Percentiles rank a stretch among this genome's conserved stretches.
These are phyloP conservation scores for Conus canariensis DNA, from an alignment of 2,888 invertebrate genomes.

Conservation along the genomic window DNA sequence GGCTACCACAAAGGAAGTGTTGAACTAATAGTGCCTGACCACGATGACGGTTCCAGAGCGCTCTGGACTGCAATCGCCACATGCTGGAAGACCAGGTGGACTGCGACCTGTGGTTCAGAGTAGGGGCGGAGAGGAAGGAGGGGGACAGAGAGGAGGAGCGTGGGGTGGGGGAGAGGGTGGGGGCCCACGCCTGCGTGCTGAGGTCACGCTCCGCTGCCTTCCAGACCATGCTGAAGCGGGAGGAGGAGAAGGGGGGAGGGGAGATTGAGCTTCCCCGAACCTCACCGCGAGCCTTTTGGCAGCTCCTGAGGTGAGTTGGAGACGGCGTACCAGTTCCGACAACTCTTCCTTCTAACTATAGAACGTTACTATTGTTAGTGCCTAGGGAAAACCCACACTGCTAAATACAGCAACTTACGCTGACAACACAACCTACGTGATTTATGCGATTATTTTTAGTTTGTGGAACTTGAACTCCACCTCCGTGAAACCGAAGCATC, in stretches of 20 bases:
- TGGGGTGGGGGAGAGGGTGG: neutral
- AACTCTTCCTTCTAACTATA: too few species aligned
- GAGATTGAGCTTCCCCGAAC: neutral
- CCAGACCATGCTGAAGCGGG: neutral
- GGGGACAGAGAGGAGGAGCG: neutral
- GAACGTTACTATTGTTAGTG: too few species aligned
- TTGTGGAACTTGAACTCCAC: too few species aligned
- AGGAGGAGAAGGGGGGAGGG: neutral
- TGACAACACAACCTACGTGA: too few species aligned
- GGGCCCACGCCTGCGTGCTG: constrained; percentile 8
- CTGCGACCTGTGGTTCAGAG: neutral
- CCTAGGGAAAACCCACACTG: too few species aligned
- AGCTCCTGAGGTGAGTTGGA: neutral
- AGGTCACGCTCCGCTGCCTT: constrained; percentile 2
- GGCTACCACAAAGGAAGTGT: too few species aligned
- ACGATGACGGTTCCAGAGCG: neutral
- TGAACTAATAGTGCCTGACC: neutral
- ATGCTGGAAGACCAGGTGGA: neutral
- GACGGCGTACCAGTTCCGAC: too few species aligned
- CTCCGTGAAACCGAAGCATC: too few species aligned
- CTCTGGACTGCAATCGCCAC: neutral
- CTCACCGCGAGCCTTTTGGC: neutral
- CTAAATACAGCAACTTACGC: too few species aligned
- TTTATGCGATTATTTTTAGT: too few species aligned
- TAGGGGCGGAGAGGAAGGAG: neutral